Base-by-base conservation (phyloP, 2,113 vertebrate genomes). In the Festucalex cinctus region DNA sequence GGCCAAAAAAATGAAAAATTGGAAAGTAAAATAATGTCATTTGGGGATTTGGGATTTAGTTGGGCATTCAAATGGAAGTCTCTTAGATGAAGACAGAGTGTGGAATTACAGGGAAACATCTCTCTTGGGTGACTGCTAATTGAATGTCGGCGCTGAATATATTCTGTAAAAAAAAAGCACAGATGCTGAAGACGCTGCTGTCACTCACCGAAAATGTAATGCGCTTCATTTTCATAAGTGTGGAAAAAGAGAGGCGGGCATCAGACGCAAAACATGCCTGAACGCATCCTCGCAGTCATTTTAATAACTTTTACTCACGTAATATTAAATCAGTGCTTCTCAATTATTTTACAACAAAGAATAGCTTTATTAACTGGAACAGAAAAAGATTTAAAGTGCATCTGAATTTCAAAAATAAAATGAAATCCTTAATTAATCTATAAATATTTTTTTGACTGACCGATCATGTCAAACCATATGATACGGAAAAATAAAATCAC, bases 11-110 rank as follows among this genome's bases (percentile, higher is more conserved):
- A 74, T 46, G 41, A 62, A 66, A 58, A 53, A 43, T 48, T 54
- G 65, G 53, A 69, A 68, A 63, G 65, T 71, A n/a, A 53, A 75
- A 61, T 9, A 57, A 32, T 64, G 20, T 77, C 72, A 70, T 71
- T 79, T 67, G 72, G 75, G 80, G 74, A 88, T 86, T 86, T 88
- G 65, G 78, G 68, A 67, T 63, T 67, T 77, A 79, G 75, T 84
- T 65, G 41, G 72, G 60, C 17, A 36, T 69, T 80, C 57, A 78
- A 83, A 56, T 59, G 68, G 70, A 73, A 74, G 60, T 49, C n/a
- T 73, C 54, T 76, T 61, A 76, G 71, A 81, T 82, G 66, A 79
- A 83, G 70, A 76, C 26, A 61, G 70, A 77, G 81, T 77, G 78
- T 62, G 80, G 77, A 74, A 79, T 85, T 80, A 77, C 81, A 81